Evolutionary conservation across 1,140 invertebrate species (phyloP), one percentile per base, ranked within the genome.

Genomic region (Aphelinus certus): DNA sequence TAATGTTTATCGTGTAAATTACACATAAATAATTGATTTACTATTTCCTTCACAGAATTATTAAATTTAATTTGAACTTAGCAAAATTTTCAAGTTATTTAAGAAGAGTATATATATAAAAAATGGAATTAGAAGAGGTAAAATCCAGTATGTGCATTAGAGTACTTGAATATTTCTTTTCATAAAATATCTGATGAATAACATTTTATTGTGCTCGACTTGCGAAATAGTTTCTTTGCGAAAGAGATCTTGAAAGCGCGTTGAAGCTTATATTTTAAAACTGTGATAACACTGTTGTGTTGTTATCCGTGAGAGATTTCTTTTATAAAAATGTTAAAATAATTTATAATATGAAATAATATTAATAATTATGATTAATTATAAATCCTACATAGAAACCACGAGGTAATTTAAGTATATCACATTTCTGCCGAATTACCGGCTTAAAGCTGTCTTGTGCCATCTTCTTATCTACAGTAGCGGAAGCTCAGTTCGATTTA

Each of bases 371-470:
- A 43, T 43, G 4, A 66, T 53, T 58, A 55, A 58, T 70, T 55
- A 10, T 66, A 66, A 4, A 49, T 7, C 63, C 10, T 67, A 67
- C 65, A 57, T 75, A 67, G 47, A n/a, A 58, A 53, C 58, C 5
- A 48, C 47, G 61, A 70, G 55, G 26, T 75, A 58, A 67, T 69
- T 3, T 63, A 51, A 70, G 69, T 65, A 61, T 64, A 70, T 75
- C 55, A 75, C 57, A 65, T 68, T 68, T 63, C 5, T 53, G 63
- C 7, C 60, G 53, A 69, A 56, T 45, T 53, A 47, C 9, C 46
- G 10, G 49, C 49, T 56, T 56, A 47, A 51, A 73, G 45, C 56
- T 61, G 45, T 61, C 53, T 65, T 62, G n/a, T 66, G 62, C 26
- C 26, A 45, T 66, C 58, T 65, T 64, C 49, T 58, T 51, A 61